A percentile compares a stretch with the other conserved stretches of the same genome.
phyloP scores from a whole-genome alignment of 2,113 vertebrate genomes.

The Azemiops feae region DNA sequence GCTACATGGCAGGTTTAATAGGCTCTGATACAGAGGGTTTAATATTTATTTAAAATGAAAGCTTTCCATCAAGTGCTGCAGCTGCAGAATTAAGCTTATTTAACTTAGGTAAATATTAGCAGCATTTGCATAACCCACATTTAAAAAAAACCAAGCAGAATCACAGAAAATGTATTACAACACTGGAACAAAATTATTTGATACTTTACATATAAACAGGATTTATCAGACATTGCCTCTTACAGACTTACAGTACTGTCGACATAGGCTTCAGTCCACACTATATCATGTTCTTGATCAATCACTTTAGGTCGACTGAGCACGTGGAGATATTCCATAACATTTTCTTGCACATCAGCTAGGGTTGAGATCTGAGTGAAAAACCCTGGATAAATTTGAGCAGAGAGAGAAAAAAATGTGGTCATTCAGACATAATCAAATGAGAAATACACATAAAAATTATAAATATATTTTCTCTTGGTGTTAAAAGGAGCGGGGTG shows the following conservation, averaged over 20 bases:
- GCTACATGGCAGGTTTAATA: background rate
- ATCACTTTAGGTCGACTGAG: conserved; percentile 98
- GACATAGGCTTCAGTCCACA: conserved; percentile 98
- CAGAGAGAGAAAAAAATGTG: background rate
- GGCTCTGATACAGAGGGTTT: background rate
- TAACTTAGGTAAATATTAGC: background rate
- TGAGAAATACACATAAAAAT: background rate
- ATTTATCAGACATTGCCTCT: conserved; percentile 19
- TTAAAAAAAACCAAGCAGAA: background rate
- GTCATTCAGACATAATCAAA: background rate
- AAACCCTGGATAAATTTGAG: conserved; percentile 77
- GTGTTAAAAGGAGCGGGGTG: conserved; percentile 3
- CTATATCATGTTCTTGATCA: conserved; percentile 93
- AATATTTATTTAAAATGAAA: background rate
- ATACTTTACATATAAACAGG: background rate
- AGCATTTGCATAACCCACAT: background rate
- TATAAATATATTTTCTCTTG: background rate
- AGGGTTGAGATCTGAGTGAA: conserved; percentile 98
- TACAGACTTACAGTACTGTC: conserved; percentile 92
- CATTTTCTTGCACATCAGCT: conserved; percentile 97
- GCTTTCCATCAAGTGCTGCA: background rate
- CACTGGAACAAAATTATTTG: background rate
- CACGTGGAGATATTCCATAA: conserved; percentile 98
- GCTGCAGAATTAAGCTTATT: conserved; percentile 12
- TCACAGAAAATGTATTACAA: background rate